These are phyloP conservation scores for Peromyscus melanophrys DNA, from an alignment of 2,797 vertebrate species.

Conservation along the genomic window DNA sequence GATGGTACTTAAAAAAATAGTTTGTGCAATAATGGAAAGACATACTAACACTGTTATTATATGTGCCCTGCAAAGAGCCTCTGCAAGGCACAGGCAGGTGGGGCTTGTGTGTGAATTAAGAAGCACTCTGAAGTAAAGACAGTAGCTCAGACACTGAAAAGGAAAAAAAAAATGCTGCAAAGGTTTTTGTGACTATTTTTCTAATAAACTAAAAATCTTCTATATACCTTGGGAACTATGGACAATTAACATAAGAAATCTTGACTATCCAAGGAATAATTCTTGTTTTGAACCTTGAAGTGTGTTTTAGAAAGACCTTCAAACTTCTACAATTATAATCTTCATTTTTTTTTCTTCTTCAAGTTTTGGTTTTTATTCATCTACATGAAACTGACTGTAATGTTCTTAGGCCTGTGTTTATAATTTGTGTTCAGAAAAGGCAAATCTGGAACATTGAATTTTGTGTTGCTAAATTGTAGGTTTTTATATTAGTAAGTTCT, in stretches of 20 bases:
- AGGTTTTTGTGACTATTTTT: constrained; percentile 54
- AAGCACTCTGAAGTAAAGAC: constrained; percentile 63
- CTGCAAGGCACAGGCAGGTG: not conserved
- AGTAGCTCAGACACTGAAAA: constrained; percentile 55
- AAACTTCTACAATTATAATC: not conserved
- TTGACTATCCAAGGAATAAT: constrained; percentile 13
- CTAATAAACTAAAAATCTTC: constrained; percentile 18
- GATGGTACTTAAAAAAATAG: constrained; percentile 64
- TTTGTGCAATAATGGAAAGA: constrained; percentile 68
- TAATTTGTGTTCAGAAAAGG: constrained; percentile 17
- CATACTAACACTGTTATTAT: constrained; percentile 43
- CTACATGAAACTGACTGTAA: constrained; percentile 26
- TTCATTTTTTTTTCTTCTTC: not conserved
- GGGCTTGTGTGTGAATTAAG: constrained; percentile 51
- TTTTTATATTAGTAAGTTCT: constrained; percentile 55
- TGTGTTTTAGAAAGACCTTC: constrained; percentile 35
- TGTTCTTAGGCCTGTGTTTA: constrained; percentile 1
- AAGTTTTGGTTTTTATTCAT: not conserved
- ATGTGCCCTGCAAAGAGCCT: not conserved
- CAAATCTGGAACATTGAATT: constrained; percentile 40
- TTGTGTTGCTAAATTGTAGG: constrained; percentile 1
- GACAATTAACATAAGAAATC: constrained; percentile 8
- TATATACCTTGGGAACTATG: not conserved
- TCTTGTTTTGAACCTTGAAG: constrained; percentile 46
- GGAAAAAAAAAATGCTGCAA: constrained; percentile 19